Conservation (phyloP, 2,888 invertebrate genomes). For the Dioctria linearis region DNA sequence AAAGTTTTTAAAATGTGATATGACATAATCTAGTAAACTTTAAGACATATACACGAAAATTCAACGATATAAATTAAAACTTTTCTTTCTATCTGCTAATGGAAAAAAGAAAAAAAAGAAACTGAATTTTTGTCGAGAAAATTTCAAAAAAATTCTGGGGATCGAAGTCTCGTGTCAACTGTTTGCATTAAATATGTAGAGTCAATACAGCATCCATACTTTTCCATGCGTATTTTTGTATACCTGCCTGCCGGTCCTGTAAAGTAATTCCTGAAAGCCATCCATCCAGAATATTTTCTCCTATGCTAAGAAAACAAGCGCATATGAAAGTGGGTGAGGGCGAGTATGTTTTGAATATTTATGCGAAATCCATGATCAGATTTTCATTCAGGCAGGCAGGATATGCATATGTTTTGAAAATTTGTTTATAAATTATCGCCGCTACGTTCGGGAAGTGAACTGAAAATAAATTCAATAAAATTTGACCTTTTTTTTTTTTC, state of each 20-base stretch:
- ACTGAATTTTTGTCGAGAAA: too few relatives aligned
- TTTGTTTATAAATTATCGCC: slow-evolving; percentile 33
- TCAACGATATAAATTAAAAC: too few relatives aligned
- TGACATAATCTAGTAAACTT: not conserved
- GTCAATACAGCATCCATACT: too few relatives aligned
- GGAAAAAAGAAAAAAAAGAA: too few relatives aligned
- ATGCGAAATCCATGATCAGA: slow-evolving; percentile 14
- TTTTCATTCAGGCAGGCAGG: slow-evolving; percentile 22
- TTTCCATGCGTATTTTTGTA: too few relatives aligned
- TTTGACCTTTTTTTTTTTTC: slow-evolving; percentile 12
- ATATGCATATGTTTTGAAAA: not conserved
- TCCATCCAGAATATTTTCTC: too few relatives aligned
- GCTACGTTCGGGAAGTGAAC: slow-evolving; percentile 10
- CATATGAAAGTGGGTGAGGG: not conserved
- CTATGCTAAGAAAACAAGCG: not conserved
- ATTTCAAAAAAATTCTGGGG: too few relatives aligned
- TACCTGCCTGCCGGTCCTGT: not conserved
- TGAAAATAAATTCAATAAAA: slow-evolving; percentile 39
- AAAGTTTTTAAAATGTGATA: not conserved
- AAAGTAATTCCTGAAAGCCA: slow-evolving; percentile 20
- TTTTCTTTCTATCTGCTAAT: too few relatives aligned
- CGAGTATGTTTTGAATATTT: slow-evolving; percentile 37
- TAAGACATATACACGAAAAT: too few relatives aligned
- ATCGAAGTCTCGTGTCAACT: too few relatives aligned
- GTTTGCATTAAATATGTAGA: too few relatives aligned